Percentiles rank a stretch among this genome's conserved stretches.
These are phyloP conservation scores for Ceratothoa steindachneri DNA, from an alignment of 2,888 invertebrate genomes.

Conservation along the genomic window DNA sequence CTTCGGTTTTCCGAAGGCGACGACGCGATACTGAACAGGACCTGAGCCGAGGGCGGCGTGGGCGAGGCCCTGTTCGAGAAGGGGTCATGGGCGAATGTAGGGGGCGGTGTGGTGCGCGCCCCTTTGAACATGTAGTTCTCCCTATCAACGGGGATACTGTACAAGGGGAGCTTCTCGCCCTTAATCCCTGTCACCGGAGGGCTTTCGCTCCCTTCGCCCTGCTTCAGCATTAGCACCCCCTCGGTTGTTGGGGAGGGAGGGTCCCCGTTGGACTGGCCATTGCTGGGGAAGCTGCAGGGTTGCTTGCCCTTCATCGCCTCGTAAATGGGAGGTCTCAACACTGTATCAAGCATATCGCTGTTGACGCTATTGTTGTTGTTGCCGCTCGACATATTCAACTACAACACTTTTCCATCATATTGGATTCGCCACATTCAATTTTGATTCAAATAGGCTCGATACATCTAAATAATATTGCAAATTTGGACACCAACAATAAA, in stretches of 20 bases:
- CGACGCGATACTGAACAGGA: slow-evolving; percentile 30
- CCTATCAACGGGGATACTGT: slow-evolving; percentile 56
- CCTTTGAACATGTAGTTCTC: slow-evolving; percentile 58
- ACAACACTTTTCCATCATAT: not conserved
- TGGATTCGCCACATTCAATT: not conserved
- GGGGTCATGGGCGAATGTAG: slow-evolving; percentile 31
- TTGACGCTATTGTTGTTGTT: slow-evolving; percentile 20
- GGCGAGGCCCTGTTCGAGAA: slow-evolving; percentile 25
- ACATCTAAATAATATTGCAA: not conserved
- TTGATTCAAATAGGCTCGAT: not conserved
- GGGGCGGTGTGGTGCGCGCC: slow-evolving; percentile 20
- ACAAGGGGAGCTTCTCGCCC: slow-evolving; percentile 48
- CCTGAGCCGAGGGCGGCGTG: slow-evolving; percentile 25
- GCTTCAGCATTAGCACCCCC: slow-evolving; percentile 29
- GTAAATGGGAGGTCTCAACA: slow-evolving; percentile 23
- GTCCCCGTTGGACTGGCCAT: slow-evolving; percentile 8
- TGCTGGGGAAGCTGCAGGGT: not conserved
- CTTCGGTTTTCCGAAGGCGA: slow-evolving; percentile 29
- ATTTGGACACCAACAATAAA: not conserved
- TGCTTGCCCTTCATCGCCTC: slow-evolving; percentile 36
- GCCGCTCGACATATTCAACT: slow-evolving; percentile 34
- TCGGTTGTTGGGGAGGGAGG: slow-evolving; percentile 23
- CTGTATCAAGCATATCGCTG: slow-evolving; percentile 34
- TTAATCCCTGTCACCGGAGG: slow-evolving; percentile 42
- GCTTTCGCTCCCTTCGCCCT: slow-evolving; percentile 38